phyloP scores from a whole-genome alignment of 2,797 vertebrate species.

The Catostomus latipinnis region DNA sequence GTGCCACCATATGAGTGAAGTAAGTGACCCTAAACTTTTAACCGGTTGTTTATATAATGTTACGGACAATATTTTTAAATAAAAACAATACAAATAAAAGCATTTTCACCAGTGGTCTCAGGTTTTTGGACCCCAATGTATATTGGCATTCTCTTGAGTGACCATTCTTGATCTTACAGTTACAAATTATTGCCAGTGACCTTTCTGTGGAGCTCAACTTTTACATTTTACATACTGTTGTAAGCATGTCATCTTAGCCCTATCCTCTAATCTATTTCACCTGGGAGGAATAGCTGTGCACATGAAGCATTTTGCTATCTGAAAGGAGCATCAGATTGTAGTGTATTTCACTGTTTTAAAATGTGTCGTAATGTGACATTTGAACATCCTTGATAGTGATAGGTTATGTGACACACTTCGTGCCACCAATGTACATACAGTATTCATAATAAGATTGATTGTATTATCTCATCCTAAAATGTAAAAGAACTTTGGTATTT shows the following conservation, averaged over 20 bases:
- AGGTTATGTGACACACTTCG: background rate
- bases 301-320: background rate
- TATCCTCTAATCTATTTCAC: no score
- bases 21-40: no score
- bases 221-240: background rate
- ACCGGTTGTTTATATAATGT: no score
- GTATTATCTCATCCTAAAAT: conserved; percentile 1
- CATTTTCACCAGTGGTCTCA: no score
- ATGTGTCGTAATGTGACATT: background rate
- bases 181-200: background rate
- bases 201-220: background rate
- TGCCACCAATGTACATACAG: background rate
- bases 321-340: background rate
- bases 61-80: no score
- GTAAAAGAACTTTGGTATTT: background rate
- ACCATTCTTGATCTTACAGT: background rate
- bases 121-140: background rate
- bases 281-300: no score
- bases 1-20: no score
- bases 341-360: background rate
- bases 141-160: background rate
- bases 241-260: no score
- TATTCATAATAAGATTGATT: conserved; percentile 21
- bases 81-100: no score
- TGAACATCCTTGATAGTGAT: background rate